Percentiles rank a stretch among this genome's conserved stretches.
Evolutionary conservation across 2,113 vertebrate species (phyloP).

Genomic region (human (Homo sapiens)): DNA sequence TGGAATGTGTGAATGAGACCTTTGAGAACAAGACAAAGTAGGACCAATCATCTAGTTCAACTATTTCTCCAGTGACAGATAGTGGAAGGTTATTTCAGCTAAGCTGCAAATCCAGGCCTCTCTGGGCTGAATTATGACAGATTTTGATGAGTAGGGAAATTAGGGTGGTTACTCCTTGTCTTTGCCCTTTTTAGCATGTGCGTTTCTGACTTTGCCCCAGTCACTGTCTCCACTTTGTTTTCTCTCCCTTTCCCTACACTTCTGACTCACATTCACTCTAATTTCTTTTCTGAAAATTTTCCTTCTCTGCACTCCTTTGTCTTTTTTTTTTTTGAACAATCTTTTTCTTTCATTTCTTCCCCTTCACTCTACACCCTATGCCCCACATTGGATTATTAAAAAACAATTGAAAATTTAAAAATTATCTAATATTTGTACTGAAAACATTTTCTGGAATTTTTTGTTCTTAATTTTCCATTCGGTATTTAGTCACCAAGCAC

Average conservation of each 20-base stretch:
- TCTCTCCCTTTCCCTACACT: neutral
- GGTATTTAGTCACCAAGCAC: neutral
- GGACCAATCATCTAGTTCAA: neutral
- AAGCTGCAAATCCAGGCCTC: neutral
- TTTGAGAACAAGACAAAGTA: neutral
- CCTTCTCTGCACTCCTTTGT: neutral
- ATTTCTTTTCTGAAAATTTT: neutral
- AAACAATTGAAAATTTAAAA: neutral
- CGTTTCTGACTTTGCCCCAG: neutral
- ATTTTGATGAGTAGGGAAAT: neutral
- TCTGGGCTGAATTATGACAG: neutral
- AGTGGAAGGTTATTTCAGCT: neutral
- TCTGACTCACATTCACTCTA: neutral
- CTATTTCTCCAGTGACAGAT: neutral
- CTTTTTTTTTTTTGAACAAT: neutral
- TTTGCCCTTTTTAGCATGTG: neutral
- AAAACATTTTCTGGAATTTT: neutral
- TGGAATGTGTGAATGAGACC: neutral
- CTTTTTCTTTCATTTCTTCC: neutral
- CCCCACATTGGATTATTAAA: neutral
- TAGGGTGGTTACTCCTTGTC: fast-evolving
- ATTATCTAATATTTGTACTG: neutral
- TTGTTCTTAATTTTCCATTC: neutral
- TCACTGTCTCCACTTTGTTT: neutral
- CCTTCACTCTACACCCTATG: neutral